Percentiles rank a stretch among this genome's conserved stretches.
phyloP scores from a whole-genome alignment of 2,113 vertebrate species.

The Puntigrus tetrazona region DNA sequence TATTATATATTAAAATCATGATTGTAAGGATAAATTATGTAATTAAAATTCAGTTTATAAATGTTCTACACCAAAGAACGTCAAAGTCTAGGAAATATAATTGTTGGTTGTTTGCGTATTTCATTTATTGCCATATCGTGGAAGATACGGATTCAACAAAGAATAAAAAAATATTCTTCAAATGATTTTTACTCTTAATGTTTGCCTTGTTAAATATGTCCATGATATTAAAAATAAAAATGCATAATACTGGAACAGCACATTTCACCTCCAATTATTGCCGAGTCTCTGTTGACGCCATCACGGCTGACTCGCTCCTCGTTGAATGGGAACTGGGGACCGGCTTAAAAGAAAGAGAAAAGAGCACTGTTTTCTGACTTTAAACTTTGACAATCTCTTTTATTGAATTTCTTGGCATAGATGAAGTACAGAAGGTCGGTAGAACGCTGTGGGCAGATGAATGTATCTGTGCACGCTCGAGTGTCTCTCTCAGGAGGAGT shows the following conservation, averaged over 20 bases:
- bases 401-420: neutral
- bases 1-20: too few relatives aligned
- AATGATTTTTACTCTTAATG: neutral
- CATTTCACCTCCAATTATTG: conserved; percentile 88
- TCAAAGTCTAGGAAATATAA: neutral
- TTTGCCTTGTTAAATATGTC: neutral
- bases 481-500: conserved; percentile 23
- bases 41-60: neutral
- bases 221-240: neutral
- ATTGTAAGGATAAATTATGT: neutral
- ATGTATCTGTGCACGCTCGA: neutral
- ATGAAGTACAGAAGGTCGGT: conserved; percentile 12
- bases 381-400: neutral
- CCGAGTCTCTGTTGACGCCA: conserved; percentile 89
- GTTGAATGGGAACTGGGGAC: conserved; percentile 85
- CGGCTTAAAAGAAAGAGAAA: conserved; percentile 69
- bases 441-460: neutral
- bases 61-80: neutral
- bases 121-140: neutral
- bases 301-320: conserved; percentile 82
- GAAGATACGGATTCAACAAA: neutral
- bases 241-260: neutral
- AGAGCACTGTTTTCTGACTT: neutral
- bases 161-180: neutral
- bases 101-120: neutral